Evolutionary conservation across 2,797 vertebrate genomes (phyloP).

Genomic region (Gallinago stenura): DNA sequence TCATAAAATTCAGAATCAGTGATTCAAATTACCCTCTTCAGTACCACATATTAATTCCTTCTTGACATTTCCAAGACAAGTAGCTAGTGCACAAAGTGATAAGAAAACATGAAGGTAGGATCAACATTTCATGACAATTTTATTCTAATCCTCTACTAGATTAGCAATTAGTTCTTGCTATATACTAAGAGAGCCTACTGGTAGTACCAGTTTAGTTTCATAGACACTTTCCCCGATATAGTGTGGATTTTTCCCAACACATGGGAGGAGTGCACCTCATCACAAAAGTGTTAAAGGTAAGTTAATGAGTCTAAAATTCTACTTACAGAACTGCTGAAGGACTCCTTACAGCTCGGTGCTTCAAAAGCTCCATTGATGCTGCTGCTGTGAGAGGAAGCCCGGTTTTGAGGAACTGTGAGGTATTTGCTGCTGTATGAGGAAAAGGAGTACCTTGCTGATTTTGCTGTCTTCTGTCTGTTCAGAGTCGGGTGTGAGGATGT

Average conservation of each 20-base stretch:
- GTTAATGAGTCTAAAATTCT: background rate
- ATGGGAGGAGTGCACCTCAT: background rate
- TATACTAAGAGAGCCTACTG: background rate
- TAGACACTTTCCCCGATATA: background rate
- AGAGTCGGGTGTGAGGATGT: slow-evolving; percentile 70
- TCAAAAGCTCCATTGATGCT: slow-evolving; percentile 70
- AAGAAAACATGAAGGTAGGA: background rate
- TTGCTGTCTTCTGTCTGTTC: slow-evolving; percentile 65
- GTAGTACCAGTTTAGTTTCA: background rate
- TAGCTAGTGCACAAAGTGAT: background rate
- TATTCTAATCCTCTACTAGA: background rate
- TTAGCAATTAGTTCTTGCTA: background rate
- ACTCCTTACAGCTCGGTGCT: background rate
- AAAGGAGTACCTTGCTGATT: slow-evolving; percentile 73
- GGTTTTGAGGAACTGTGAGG: slow-evolving; percentile 81
- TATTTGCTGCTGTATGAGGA: slow-evolving; percentile 79
- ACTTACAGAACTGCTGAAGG: slow-evolving; percentile 73
- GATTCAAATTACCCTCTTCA: background rate
- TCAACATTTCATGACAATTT: background rate
- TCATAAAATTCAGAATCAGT: background rate
- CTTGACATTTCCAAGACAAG: background rate
- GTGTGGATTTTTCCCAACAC: background rate
- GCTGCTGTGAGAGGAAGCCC: slow-evolving; percentile 67
- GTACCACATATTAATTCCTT: background rate
- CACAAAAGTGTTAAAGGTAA: background rate